Evolutionary conservation across 2,113 vertebrate species (phyloP).

Genomic region (Gasterosteus aculeatus): DNA sequence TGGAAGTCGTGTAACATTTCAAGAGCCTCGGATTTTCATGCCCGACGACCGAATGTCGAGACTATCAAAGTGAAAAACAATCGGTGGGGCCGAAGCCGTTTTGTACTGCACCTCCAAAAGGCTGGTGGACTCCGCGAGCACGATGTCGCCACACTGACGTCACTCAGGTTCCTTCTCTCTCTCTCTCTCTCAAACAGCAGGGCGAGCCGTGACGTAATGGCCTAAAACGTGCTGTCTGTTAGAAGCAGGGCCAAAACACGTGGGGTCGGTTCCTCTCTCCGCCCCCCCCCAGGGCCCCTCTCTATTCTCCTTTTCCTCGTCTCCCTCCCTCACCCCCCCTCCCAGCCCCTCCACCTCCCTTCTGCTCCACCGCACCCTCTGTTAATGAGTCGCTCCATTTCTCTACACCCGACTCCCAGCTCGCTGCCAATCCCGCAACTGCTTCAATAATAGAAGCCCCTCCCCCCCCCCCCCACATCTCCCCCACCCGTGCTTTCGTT

Average conservation of each 20-base stretch:
- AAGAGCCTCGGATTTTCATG: too few species aligned
- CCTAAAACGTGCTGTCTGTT: conserved; percentile 64
- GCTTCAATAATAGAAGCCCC: conserved; percentile 68
- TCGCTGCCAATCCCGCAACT: conserved; percentile 62
- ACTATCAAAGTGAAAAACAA: background rate
- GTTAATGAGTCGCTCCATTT: conserved; percentile 74
- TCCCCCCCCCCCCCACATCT: background rate
- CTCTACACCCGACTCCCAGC: conserved; percentile 52
- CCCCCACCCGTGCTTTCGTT: conserved; percentile 67
- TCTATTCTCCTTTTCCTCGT: conserved; percentile 56
- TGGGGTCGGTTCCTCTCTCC: conserved; percentile 65
- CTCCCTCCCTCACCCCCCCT: conserved; percentile 43
- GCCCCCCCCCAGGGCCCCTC: conserved; percentile 56
- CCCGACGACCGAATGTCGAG: background rate
- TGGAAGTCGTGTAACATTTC: background rate
- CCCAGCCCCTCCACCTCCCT: conserved; percentile 56
- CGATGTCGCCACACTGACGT: background rate
- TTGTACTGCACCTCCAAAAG: background rate
- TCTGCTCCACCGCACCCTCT: conserved; percentile 73
- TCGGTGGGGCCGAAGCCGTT: background rate
- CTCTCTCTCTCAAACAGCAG: conserved; percentile 43
- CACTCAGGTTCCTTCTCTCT: background rate
- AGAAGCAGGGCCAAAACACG: conserved; percentile 68
- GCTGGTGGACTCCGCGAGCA: background rate
- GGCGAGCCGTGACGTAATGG: conserved; percentile 68